Base-by-base conservation (phyloP, 2,113 vertebrate genomes). In the Cololabis saira region DNA sequence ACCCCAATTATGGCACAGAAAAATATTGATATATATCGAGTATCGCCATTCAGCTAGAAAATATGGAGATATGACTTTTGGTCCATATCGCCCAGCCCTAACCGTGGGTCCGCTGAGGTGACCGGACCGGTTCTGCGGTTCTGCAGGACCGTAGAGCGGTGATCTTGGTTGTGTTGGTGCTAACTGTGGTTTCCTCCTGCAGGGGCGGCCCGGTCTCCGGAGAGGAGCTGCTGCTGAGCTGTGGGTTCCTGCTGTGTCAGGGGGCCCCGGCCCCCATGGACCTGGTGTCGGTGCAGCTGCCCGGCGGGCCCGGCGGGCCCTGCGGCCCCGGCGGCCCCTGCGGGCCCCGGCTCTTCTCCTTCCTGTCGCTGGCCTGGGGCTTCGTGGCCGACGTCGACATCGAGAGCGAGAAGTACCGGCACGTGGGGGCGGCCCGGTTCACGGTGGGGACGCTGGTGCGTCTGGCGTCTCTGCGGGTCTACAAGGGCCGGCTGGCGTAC, bases 381-480 rank as follows among this genome's bases (percentile, higher is more conserved):
- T 97, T 99, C 10, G 91, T 98, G n/a, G 96, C 97, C 0, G 97
- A 98, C 0, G 96, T 99, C 53, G 97, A 99, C 82, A 90, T 98
- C 1, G 96, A 97, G 81, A 98, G 95, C 0, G 97, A 98, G 92
- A 96, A 94, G 92, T 97, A 96, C 67, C 95, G 96, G 1, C 85
- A 88, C 18, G 84, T 95, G 0, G 97, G 97, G 5, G 91, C 92
- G 0, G 89, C 91, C 2, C 95, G 97, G 51, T 99, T 99, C 89
- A 94, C 96, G 0, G 24, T 99, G 43, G 95, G 97, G 66, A 96
- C 95, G 0, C 77, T 95, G 57, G 91, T 94, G 77, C 90, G 93
- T 56, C 86, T 96, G 77, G 93, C 90, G 0, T 89, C 91, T n/a
- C 91, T 95, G 14, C 81, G 80, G 0, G 65, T 88, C 56, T 92